A percentile compares a stretch with the other conserved stretches of the same genome.
Conservation (phyloP, 2,113 vertebrate species). For the Anguilla rostrata region DNA sequence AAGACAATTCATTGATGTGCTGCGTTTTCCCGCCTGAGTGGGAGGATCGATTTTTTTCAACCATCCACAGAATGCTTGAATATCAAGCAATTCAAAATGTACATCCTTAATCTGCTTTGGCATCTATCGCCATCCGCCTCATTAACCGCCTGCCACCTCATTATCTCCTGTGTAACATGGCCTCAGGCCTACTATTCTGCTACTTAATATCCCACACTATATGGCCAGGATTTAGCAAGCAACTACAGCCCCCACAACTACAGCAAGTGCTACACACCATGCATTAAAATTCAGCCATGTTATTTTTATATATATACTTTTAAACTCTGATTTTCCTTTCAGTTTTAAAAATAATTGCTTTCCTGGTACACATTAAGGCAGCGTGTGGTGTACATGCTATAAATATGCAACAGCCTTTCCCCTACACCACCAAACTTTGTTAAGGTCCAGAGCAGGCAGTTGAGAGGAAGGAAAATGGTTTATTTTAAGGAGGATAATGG, state of each 20-base stretch:
- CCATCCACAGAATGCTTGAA: background rate
- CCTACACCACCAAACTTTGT: conserved; percentile 43
- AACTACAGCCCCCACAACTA: background rate
- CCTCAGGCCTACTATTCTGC: background rate
- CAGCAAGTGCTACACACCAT: background rate
- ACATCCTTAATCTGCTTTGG: background rate
- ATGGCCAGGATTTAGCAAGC: background rate
- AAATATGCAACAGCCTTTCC: background rate
- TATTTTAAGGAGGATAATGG: conserved; percentile 24
- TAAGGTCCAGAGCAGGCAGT: conserved; percentile 40
- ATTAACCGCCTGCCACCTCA: background rate
- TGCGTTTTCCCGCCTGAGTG: background rate
- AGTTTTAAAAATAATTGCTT: background rate
- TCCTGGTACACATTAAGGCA: conserved; percentile 12
- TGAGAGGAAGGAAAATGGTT: background rate
- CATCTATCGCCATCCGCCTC: background rate
- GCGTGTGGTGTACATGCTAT: background rate
- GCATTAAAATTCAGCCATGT: background rate
- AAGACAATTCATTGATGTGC: background rate
- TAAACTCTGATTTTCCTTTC: background rate
- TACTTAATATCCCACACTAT: background rate
- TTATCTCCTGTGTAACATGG: background rate
- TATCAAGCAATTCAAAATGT: background rate
- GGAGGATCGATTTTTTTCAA: background rate
- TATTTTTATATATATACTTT: background rate